Conservation (phyloP, 2,113 vertebrate genomes). For the Fulmarus glacialis region DNA sequence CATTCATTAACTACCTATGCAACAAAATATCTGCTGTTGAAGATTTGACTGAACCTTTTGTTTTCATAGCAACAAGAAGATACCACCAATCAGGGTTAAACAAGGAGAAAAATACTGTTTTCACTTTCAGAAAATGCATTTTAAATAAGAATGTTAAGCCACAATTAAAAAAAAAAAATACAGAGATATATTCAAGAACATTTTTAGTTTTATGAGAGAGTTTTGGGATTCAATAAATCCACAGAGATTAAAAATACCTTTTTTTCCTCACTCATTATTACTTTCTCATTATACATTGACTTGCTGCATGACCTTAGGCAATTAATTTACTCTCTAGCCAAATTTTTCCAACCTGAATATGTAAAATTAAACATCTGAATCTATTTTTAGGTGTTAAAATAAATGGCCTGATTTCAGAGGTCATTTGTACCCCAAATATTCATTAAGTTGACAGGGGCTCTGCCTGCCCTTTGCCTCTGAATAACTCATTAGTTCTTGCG, state of each 20-base stretch:
- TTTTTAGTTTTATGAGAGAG: constrained; percentile 27
- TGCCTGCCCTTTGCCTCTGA: constrained; percentile 37
- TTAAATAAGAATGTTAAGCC: neutral
- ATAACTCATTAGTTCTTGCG: neutral
- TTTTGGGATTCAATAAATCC: constrained; percentile 49
- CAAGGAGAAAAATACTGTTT: neutral
- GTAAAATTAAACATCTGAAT: constrained; percentile 63
- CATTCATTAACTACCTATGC: constrained; percentile 64
- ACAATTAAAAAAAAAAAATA: neutral
- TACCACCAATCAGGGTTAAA: neutral
- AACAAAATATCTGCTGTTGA: constrained; percentile 43
- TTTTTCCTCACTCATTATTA: constrained; percentile 60
- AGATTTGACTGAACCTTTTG: constrained; percentile 50
- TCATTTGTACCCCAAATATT: constrained; percentile 52
- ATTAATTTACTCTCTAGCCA: constrained; percentile 70
- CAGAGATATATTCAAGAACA: neutral
- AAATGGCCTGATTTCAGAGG: constrained; percentile 56
- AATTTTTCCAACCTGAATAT: constrained; percentile 64
- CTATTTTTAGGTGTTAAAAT: constrained; percentile 46
- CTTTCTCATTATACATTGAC: constrained; percentile 71
- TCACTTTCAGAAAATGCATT: neutral
- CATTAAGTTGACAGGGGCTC: constrained; percentile 31
- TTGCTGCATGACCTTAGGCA: constrained; percentile 63
- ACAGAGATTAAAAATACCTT: constrained; percentile 61
- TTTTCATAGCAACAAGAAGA: constrained; percentile 33